A percentile compares a stretch with the other conserved stretches of the same genome.
Conservation (phyloP, 2,113 vertebrate genomes). For the Diphyllodes magnificus region DNA sequence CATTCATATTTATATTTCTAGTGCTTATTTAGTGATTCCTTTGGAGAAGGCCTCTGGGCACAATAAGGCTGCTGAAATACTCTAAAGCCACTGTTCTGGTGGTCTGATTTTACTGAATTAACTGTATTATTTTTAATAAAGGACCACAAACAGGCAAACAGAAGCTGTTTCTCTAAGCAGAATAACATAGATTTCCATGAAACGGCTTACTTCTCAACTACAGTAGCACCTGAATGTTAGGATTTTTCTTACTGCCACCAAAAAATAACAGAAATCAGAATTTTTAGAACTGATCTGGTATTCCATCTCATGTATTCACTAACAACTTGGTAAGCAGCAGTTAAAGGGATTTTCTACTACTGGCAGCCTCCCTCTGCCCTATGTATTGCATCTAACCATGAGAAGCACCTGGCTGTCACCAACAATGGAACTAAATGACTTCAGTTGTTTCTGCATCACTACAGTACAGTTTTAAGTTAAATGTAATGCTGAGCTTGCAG, state of each 20-base stretch:
- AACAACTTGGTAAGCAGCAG: background rate
- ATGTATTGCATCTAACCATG: background rate
- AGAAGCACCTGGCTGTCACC: background rate
- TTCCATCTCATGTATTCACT: background rate
- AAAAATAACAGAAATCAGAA: background rate
- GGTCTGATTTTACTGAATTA: background rate
- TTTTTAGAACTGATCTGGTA: background rate
- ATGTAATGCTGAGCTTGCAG: background rate
- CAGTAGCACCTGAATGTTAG: background rate
- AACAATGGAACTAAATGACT: background rate
- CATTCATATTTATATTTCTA: background rate
- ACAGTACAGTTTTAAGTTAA: background rate
- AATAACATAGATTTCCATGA: background rate
- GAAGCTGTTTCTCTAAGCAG: background rate
- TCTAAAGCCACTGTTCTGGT: background rate
- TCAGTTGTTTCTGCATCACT: background rate
- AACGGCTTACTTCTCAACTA: background rate
- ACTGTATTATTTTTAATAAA: background rate
- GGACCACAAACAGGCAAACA: background rate
- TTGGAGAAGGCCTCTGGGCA: background rate
- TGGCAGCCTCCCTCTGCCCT: background rate
- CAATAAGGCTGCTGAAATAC: background rate
- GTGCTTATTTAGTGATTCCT: background rate
- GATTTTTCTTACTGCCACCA: background rate
- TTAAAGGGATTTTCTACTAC: background rate